Evolutionary conservation across 2,888 invertebrate species (phyloP).

Genomic region (Diaperis boleti): DNA sequence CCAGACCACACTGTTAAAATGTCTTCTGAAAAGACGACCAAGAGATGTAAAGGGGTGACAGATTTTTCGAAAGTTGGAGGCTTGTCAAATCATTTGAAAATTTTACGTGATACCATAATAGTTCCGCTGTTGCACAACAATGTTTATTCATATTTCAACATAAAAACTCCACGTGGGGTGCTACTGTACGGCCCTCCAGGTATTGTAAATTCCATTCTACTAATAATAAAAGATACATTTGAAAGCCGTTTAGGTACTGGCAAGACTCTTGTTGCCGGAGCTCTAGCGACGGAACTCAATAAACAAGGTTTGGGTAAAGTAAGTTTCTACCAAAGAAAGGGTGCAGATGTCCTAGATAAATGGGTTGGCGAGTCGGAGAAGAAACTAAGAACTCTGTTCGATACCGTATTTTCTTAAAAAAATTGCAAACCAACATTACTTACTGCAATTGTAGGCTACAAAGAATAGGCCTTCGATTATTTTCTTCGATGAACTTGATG

Average conservation of each 20-base stretch:
- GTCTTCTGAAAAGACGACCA: constrained; percentile 18
- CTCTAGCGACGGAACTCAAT: constrained; percentile 62
- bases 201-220: constrained; percentile 31
- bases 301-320: constrained; percentile 60
- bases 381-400: constrained; percentile 61
- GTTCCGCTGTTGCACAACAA: constrained; percentile 62
- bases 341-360: constrained; percentile 64
- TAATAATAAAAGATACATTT: background rate
- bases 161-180: constrained; percentile 62
- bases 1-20: constrained; percentile 7
- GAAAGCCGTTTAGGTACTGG: constrained; percentile 60
- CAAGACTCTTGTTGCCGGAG: constrained; percentile 63
- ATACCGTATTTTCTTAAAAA: constrained; percentile 53
- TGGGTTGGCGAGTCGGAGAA: constrained; percentile 65
- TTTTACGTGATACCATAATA: constrained; percentile 60
- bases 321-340: constrained; percentile 62
- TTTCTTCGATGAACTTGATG: constrained; percentile 68
- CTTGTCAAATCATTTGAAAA: constrained; percentile 58
- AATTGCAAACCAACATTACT: background rate
- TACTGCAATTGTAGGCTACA: constrained; percentile 19
- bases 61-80: constrained; percentile 64
- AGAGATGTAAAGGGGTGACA: constrained; percentile 47
- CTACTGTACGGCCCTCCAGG: constrained; percentile 64
- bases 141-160: constrained; percentile 61
- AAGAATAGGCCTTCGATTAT: constrained; percentile 49